These are phyloP conservation scores for Larimichthys crocea DNA, from an alignment of 2,113 vertebrate genomes.

Conservation along the genomic window DNA sequence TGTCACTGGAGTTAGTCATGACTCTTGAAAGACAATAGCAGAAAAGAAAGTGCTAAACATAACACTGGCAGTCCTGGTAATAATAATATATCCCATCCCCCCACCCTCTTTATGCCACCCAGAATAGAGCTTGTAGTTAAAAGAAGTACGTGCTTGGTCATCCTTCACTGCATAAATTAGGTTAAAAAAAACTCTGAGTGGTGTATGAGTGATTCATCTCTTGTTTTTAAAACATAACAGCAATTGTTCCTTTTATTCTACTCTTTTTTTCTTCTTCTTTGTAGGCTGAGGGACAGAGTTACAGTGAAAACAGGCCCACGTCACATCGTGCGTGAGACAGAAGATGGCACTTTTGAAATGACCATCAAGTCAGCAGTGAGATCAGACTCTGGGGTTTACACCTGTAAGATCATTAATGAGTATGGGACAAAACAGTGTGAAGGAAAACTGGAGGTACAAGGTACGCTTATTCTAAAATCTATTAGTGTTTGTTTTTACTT, in stretches of 20 bases:
- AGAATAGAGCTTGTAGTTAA: constrained; percentile 4
- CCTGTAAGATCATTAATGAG: constrained; percentile 97
- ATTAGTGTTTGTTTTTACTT: neutral
- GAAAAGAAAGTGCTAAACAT: constrained; percentile 40
- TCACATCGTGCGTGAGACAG: constrained; percentile 86
- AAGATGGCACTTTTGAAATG: constrained; percentile 87
- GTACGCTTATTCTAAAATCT: constrained; percentile 78
- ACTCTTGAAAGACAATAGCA: constrained; percentile 47
- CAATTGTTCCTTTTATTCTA: neutral
- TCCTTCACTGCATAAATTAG: constrained; percentile 7
- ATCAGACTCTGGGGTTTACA: constrained; percentile 92
- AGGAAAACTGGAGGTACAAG: constrained; percentile 93
- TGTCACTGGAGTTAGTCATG: constrained; percentile 48
- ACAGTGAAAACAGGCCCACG: constrained; percentile 90
- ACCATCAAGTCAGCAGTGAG: constrained; percentile 88
- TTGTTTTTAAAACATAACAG: constrained; percentile 10
- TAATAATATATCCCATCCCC: constrained; percentile 18
- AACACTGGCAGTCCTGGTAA: constrained; percentile 6
- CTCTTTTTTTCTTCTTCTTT: constrained; percentile 10
- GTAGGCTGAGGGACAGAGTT: constrained; percentile 95
- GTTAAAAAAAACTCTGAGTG: constrained; percentile 1
- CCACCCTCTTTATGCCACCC: constrained; percentile 7
- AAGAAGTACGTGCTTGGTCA: constrained; percentile 13
- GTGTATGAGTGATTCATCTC: constrained; percentile 11
- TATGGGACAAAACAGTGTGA: constrained; percentile 97